A percentile compares a stretch with the other conserved stretches of the same genome.
Evolutionary conservation across 92 coral and sea anemone genomes (phyloP).

Genomic region (Chrysogorgia sp.): DNA sequence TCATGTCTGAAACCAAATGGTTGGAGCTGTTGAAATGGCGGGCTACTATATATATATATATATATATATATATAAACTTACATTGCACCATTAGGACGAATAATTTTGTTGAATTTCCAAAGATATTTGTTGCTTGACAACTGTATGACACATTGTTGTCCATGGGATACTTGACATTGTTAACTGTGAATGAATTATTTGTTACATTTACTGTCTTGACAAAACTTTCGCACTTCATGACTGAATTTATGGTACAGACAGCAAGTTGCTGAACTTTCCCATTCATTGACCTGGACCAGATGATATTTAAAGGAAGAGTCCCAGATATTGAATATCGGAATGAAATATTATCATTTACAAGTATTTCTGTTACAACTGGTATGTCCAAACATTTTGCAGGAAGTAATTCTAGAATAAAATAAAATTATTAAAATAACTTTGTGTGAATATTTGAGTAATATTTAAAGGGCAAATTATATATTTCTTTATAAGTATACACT

Average conservation of each 20-base stretch:
- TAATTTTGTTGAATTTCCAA: conserved; percentile 5
- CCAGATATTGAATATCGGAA: conserved; percentile 15
- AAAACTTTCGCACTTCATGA: neutral
- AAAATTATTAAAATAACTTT: neutral
- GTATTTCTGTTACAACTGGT: no score
- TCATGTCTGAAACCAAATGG: no score
- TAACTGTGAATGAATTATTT: conserved; percentile 5
- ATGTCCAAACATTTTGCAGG: no score
- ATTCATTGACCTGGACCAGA: conserved; percentile 17
- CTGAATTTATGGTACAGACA: neutral
- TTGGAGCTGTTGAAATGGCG: no score
- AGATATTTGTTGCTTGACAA: neutral
- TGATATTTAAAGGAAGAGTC: neutral
- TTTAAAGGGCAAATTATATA: neutral
- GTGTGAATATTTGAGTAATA: neutral
- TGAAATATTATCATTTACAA: neutral
- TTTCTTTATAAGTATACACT: no score
- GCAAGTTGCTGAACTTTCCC: neutral
- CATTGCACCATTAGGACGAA: conserved; percentile 6
- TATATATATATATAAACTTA: neutral
- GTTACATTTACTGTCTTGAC: no score
- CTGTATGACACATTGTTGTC: conserved; percentile 26
- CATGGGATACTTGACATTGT: conserved; percentile 1
- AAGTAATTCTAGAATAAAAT: no score
- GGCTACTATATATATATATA: no score